Conservation (phyloP, 2,113 vertebrate species). For the Geothlypis trichas region DNA sequence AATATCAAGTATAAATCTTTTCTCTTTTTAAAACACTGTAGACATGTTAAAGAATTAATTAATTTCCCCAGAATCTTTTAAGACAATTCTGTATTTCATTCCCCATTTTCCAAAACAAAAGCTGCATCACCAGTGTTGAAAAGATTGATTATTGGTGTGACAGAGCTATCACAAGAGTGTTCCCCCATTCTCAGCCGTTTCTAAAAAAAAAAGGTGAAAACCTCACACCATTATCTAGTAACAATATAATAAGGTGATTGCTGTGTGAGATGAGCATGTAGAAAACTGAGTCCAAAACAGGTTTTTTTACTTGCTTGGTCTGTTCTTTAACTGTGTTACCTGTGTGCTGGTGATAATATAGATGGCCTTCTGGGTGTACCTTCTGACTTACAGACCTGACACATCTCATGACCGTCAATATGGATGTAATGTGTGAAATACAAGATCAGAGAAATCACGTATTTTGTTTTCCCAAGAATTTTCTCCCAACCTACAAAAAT, state of each 20-base stretch:
- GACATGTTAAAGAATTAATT: neutral
- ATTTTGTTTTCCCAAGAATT: neutral
- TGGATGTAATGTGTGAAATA: neutral
- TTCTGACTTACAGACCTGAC: neutral
- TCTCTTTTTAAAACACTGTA: neutral
- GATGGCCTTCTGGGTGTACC: neutral
- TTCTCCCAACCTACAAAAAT: neutral
- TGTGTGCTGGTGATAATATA: neutral
- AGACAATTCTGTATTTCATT: neutral
- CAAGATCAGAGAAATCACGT: neutral
- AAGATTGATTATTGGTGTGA: neutral
- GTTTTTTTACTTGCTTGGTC: neutral
- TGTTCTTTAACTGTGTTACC: neutral
- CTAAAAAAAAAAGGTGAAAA: neutral
- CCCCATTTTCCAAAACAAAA: neutral
- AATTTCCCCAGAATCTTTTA: neutral
- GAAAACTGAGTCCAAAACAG: neutral
- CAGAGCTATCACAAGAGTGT: neutral
- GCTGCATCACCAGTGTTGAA: neutral
- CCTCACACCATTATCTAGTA: neutral
- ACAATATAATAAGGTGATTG: neutral
- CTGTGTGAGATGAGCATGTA: neutral
- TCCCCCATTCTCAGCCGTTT: neutral
- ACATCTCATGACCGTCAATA: neutral
- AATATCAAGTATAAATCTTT: neutral